These are phyloP conservation scores for Triplophysa dalaica DNA, from an alignment of 2,113 vertebrate genomes.

Conservation along the genomic window DNA sequence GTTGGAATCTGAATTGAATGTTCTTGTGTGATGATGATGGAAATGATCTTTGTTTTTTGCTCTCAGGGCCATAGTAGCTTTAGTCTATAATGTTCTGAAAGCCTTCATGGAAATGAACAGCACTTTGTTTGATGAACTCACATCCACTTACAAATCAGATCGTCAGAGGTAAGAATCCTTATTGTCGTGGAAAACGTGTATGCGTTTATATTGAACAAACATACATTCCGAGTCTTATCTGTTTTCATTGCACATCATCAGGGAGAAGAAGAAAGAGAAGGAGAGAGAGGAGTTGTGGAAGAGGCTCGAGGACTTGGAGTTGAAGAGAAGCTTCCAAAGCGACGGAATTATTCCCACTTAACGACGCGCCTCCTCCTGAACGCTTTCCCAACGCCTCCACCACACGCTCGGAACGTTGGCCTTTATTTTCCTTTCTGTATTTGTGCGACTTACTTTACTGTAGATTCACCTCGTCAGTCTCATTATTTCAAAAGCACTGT, in stretches of 20 bases:
- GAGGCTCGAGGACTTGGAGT: slow-evolving; percentile 98
- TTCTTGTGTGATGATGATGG: neutral
- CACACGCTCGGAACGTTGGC: slow-evolving; percentile 41
- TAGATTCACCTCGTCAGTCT: slow-evolving; percentile 97
- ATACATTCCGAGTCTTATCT: neutral
- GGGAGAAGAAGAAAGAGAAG: slow-evolving; percentile 99
- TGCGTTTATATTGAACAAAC: too few relatives aligned
- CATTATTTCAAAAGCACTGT: slow-evolving; percentile 99
- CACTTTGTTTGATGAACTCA: slow-evolving; percentile 98
- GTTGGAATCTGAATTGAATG: neutral
- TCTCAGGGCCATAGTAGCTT: slow-evolving; percentile 93
- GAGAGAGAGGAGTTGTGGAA: slow-evolving; percentile 99
- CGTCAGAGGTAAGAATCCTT: slow-evolving; percentile 85
- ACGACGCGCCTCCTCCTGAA: slow-evolving; percentile 68
- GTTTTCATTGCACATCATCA: slow-evolving; percentile 56
- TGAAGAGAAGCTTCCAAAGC: slow-evolving; percentile 95
- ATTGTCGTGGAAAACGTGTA: too few relatives aligned
- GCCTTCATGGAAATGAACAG: slow-evolving; percentile 99
- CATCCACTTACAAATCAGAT: slow-evolving; percentile 99
- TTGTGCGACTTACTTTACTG: slow-evolving; percentile 95
- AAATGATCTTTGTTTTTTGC: slow-evolving; percentile 16
- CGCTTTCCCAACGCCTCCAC: slow-evolving; percentile 35
- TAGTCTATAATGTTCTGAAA: slow-evolving; percentile 99
- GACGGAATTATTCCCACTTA: slow-evolving; percentile 98
- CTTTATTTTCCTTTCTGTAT: slow-evolving; percentile 80